Evolutionary conservation across 2,888 invertebrate genomes (phyloP).

Genomic region (Diabrotica balteata): DNA sequence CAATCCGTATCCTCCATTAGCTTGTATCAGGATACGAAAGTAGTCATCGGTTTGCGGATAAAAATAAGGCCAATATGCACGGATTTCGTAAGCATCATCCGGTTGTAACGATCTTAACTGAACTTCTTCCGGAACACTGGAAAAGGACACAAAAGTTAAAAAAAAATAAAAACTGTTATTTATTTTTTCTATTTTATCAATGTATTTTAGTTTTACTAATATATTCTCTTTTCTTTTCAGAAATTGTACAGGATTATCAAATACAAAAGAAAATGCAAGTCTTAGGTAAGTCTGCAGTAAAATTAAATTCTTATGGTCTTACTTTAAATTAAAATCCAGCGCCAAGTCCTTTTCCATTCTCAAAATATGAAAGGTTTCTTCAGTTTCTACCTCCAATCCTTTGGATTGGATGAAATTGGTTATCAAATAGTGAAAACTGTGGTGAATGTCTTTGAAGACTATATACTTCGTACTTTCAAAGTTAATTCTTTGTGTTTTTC

Average conservation of each 20-base stretch:
- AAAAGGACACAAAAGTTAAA: not conserved
- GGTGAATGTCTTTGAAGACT: not conserved
- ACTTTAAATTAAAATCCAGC: not conserved
- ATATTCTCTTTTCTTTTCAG: too few relatives aligned
- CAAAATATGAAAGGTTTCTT: not conserved
- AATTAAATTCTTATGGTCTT: not conserved
- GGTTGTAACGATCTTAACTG: not conserved
- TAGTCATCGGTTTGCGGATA: not conserved
- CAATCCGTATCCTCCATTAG: constrained; percentile 25
- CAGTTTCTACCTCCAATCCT: not conserved
- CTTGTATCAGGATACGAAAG: constrained; percentile 5
- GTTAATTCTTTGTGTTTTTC: not conserved
- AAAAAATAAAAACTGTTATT: too few relatives aligned
- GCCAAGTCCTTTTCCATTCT: not conserved
- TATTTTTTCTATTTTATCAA: too few relatives aligned
- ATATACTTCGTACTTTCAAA: not conserved
- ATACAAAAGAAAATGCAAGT: too few relatives aligned
- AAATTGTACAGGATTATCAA: too few relatives aligned
- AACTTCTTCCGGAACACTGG: not conserved
- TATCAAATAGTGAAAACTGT: not conserved
- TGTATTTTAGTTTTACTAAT: too few relatives aligned
- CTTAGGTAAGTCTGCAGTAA: too few relatives aligned
- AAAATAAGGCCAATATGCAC: not conserved
- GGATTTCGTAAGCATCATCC: not conserved
- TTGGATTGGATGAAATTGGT: not conserved